These are phyloP conservation scores for Antitype chi DNA, from an alignment of 2,888 invertebrate species.

Conservation along the genomic window DNA sequence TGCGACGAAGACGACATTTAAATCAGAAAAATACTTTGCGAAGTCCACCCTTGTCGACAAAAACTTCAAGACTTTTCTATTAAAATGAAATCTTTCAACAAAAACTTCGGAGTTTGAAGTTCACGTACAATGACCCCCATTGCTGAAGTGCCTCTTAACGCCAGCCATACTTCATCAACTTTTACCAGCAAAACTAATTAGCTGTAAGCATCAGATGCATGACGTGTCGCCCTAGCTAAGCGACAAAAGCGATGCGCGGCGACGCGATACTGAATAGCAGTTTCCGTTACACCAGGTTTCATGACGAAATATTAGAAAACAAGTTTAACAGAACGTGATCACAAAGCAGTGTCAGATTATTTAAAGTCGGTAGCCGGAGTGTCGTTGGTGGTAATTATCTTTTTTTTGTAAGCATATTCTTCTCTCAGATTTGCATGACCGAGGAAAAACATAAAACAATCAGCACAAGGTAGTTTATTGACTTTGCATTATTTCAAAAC, in stretches of 20 bases:
- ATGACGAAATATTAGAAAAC: background rate
- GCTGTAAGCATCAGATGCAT: slow-evolving; percentile 35
- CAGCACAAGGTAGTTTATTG: background rate
- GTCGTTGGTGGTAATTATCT: background rate
- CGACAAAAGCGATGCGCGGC: background rate
- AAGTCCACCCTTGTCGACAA: background rate
- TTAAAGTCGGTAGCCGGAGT: background rate
- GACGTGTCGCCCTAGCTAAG: background rate
- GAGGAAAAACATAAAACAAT: background rate
- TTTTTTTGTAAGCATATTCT: background rate
- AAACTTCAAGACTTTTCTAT: slow-evolving; percentile 19
- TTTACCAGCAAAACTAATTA: slow-evolving; percentile 51
- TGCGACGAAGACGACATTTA: background rate
- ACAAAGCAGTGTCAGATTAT: background rate
- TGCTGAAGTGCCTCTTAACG: slow-evolving; percentile 1
- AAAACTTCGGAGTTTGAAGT: slow-evolving; percentile 15
- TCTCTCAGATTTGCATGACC: background rate
- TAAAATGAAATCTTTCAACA: slow-evolving; percentile 34
- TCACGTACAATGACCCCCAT: slow-evolving; percentile 13
- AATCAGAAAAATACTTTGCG: background rate
- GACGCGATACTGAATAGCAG: background rate
- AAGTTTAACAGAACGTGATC: background rate
- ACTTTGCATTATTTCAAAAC: background rate
- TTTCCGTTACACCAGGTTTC: background rate
- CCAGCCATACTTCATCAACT: slow-evolving; percentile 35